Conservation (phyloP, 2,797 vertebrate genomes). For the Amblyopsis hoosieri region DNA sequence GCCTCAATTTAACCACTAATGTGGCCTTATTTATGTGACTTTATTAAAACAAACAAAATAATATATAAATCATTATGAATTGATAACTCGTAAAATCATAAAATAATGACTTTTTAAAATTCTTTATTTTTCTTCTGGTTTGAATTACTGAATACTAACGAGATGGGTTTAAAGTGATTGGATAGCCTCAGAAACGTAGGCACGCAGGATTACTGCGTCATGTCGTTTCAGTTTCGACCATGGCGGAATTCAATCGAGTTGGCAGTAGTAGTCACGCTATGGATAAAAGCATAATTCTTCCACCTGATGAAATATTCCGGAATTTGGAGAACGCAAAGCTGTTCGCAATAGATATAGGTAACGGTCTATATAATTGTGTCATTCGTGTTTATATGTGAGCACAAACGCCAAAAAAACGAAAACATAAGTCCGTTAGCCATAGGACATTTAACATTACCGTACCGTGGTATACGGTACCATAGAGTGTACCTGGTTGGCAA, state of each 20-base stretch:
- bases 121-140: neutral
- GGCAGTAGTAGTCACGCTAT: slow-evolving; percentile 81
- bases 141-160: no score
- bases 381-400: slow-evolving; percentile 10
- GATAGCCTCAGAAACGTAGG: slow-evolving; percentile 18
- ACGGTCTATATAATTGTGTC: neutral
- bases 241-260: slow-evolving; percentile 86
- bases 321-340: slow-evolving; percentile 96
- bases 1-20: no score
- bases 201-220: slow-evolving; percentile 24
- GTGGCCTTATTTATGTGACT: no score
- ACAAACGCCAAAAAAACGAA: slow-evolving; percentile 29
- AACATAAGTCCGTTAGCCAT: slow-evolving; percentile 33
- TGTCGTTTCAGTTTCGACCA: slow-evolving; percentile 65
- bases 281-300: slow-evolving; percentile 97
- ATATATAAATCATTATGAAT: no score
- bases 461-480: no score
- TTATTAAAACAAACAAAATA: no score
- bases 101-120: neutral
- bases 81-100: neutral
- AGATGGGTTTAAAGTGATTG: slow-evolving; percentile 43
- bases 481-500: neutral
- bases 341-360: slow-evolving; percentile 98
- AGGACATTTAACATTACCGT: no score
- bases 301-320: slow-evolving; percentile 95